Evolutionary conservation across 2,113 vertebrate genomes (phyloP), one percentile per base, ranked within the genome.

Genomic region (Mystacornis crossleyi): DNA sequence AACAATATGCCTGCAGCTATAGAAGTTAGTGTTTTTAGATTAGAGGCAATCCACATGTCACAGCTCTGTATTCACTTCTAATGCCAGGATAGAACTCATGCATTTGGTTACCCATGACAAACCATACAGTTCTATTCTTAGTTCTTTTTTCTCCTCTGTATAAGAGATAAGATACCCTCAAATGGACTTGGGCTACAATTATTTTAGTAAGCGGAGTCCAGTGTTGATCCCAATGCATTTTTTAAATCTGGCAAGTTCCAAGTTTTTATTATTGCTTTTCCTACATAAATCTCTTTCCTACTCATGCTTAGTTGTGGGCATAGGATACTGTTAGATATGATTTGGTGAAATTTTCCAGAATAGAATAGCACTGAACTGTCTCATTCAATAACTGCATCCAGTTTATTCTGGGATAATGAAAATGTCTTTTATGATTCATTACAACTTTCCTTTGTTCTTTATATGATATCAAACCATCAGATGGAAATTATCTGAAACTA

Each of bases 381-480:
- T 94, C 34, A 65, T 61, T 89, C 71, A 96, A 90, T 78, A 97
- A 89, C 61, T 74, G 73, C 69, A 94, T 95, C 81, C 33, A 95
- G 83, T 84, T 97, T 94, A 75, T 93, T 96, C 79, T 84, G 86
- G n/a, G 90, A 77, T 83, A 97, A 96, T 96, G 53, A 94, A 95
- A 94, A 93, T 80, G 34, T 93, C 81, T 96, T 93, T 93, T 92
- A 87, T 90, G 85, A 96, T 89, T 96, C 95, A 88, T 84, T 92
- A 81, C 86, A 94, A 83, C 62, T 64, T 75, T 82, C 31, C 50
- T 87, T 95, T 96, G 31, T 38, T 93, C 70, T 81, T 64, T 92
- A 42, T 91, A 36, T 33, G 60, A 36, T 85, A 83, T 89, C 71
- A 90, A 94, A 92, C 43, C 80, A 83, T 88, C 71, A 91, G 66